phyloP scores from a whole-genome alignment of 2,797 vertebrate genomes.

The Amblyraja radiata region DNA sequence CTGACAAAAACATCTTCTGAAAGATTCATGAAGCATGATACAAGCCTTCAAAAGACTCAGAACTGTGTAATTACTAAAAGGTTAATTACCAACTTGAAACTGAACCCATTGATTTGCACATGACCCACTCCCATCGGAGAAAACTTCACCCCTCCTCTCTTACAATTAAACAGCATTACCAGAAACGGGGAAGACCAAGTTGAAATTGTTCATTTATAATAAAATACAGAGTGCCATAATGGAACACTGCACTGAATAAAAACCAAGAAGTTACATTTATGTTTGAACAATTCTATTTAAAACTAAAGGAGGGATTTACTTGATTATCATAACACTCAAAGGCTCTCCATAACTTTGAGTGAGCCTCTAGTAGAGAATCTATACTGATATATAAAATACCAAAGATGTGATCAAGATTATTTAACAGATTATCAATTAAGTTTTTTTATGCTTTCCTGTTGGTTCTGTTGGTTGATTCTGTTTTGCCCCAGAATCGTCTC shows the following conservation, averaged over 20 bases:
- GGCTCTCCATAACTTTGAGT: neutral
- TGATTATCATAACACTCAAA: neutral
- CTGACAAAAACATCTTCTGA: neutral
- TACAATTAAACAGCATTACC: neutral
- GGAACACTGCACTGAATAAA: neutral
- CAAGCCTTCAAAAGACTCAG: neutral
- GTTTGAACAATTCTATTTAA: neutral
- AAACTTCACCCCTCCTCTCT: neutral
- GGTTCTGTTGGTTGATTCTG: neutral
- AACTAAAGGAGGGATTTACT: neutral
- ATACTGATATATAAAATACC: neutral
- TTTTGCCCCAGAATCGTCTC: too few species aligned
- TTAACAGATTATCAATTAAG: neutral
- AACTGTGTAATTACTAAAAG: constrained; percentile 17
- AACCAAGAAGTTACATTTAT: neutral
- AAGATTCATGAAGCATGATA: neutral
- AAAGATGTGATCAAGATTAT: neutral
- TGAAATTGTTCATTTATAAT: neutral
- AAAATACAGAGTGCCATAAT: neutral
- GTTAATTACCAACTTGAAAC: neutral
- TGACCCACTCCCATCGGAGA: neutral
- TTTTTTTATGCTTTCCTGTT: neutral
- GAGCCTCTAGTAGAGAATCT: neutral
- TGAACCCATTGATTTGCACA: neutral
- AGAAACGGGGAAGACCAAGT: neutral